phyloP scores from a whole-genome alignment of 2,797 vertebrate genomes.

The Kryptopterus vitreolus region DNA sequence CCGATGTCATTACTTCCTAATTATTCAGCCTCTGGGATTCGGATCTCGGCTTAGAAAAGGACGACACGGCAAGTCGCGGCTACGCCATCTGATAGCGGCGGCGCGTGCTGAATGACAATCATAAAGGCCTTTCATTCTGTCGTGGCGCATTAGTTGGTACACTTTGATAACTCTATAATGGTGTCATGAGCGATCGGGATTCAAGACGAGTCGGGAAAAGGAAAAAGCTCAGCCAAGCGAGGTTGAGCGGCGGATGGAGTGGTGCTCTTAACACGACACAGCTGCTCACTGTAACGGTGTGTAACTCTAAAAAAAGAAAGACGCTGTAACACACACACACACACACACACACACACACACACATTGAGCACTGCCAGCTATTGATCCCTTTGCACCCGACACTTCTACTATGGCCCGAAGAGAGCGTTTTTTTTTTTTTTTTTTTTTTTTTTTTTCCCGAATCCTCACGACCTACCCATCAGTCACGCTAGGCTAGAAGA shows the following conservation, averaged over 20 bases:
- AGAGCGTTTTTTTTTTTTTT: too few species aligned
- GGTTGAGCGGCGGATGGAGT: neutral
- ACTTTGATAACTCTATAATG: conserved; percentile 11
- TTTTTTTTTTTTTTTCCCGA: too few species aligned
- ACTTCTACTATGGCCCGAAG: conserved; percentile 8
- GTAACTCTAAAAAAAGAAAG: neutral
- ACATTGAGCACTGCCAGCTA: conserved; percentile 8
- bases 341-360: conserved; percentile 21
- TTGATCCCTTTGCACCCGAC: neutral
- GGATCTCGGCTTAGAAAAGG: conserved; percentile 11
- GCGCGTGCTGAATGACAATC: neutral
- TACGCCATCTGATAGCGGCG: conserved; percentile 11
- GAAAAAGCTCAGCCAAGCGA: neutral
- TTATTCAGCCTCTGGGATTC: conserved; percentile 30
- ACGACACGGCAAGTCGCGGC: neutral
- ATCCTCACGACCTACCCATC: conserved; percentile 21
- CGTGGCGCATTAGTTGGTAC: conserved; percentile 1
- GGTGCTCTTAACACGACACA: conserved; percentile 2
- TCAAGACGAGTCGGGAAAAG: neutral
- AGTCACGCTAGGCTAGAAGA: conserved; percentile 20
- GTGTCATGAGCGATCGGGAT: neutral
- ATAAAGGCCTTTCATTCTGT: neutral
- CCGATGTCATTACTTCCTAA: conserved; percentile 35
- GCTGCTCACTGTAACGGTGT: conserved; percentile 3
- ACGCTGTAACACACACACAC: conserved; percentile 7